A percentile compares a stretch with the other conserved stretches of the same genome.
Conservation (phyloP, 2,113 vertebrate genomes). For the rat (Rattus norvegicus) region GRCr8 NC_086020.1:246771001-246771500, state of each 20-base stretch:
- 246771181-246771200: not conserved
- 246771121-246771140: not conserved
- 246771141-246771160: not conserved
- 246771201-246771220: not conserved
- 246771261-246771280: not conserved
- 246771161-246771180: not conserved
- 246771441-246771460: constrained; percentile 16
- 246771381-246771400: not conserved
- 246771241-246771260: not conserved
- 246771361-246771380: not conserved
- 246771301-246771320: not conserved
- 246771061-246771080: not conserved
- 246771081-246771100: not conserved
- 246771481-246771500: not conserved
- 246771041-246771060: not conserved
- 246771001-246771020: not conserved
- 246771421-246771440: not conserved
- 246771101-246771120: not conserved
- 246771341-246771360: not conserved
- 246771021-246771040: not conserved
- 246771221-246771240: not conserved
- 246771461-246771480: not conserved
- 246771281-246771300: not conserved
- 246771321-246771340: not conserved
- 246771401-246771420: not conserved